Evolutionary conservation across 23 tunicate genomes (phyloP), one percentile per base, ranked within the genome.

Genomic region (Halocynthia aurantium): DNA sequence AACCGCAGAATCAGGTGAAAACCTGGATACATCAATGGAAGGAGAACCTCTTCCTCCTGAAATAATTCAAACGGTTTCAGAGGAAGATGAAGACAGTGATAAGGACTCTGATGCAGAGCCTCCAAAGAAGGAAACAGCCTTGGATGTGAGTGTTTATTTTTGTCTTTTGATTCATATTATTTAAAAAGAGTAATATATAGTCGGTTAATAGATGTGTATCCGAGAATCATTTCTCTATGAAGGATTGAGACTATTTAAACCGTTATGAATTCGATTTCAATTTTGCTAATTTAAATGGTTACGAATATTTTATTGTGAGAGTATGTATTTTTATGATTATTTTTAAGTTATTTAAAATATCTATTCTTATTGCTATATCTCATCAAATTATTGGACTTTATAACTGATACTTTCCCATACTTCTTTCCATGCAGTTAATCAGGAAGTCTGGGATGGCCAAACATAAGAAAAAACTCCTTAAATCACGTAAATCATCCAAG

Each of bases 51-150:
- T n/a, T 13, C 15, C n/a, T 58, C 17, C 64, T 15, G 17, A n/a
- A 58, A 13, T 31, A 31, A 31, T 31, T 31, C 44, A 31, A 31
- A 15, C 17, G 2, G 64, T 58, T 58, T 15, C 64, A 31, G 84
- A 80, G 12, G 75, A 57, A 15, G 76, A 80, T 21, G 85, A 84
- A 51, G 90, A 90, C 22, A 85, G 97, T 55, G 97, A 85, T 70
- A 71, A 76, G 18, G 97, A 90, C 66, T 80, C 90, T 13, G 97
- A 90, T 72, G 90, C 58, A 10, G 97, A 85, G 54, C 71, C 66
- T 54, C 72, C 90, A 6, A 89, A 80, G 58, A 83, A 67, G 13
- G 60, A 44, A n/a, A 88, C 86, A 57, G 81, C 97, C 7, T 81
- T 90, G 22, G 89, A 85, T 72, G 97, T 90, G 61, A 85, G 89